These are phyloP conservation scores for Onychostruthus taczanowskii DNA, from an alignment of 2,113 vertebrate genomes.

Conservation along the genomic window DNA sequence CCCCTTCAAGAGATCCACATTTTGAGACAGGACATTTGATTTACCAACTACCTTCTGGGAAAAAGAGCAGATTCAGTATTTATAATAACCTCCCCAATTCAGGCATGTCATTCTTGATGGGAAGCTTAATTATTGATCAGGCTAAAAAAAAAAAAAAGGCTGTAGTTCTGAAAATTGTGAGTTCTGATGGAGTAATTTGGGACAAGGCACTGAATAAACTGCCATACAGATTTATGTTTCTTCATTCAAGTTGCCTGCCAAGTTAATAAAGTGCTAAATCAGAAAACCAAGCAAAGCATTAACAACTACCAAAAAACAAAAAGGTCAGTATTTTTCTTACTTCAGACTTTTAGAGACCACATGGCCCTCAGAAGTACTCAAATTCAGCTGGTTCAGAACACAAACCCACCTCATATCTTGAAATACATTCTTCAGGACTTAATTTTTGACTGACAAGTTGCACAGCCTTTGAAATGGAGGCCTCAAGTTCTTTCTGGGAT, in stretches of 20 bases:
- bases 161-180: not conserved
- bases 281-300: not conserved
- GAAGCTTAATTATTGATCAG: not conserved
- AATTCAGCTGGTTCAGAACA: not conserved
- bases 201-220: not conserved
- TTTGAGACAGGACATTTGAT: not conserved
- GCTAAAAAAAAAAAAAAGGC: rapidly evolving
- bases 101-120: not conserved
- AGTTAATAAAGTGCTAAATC: not conserved
- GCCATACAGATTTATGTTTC: not conserved
- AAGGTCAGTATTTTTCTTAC: not conserved
- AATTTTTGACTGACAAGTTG: slow-evolving; percentile 60
- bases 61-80: not conserved
- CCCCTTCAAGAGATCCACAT: not conserved
- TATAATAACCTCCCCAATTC: not conserved
- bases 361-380: not conserved
- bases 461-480: slow-evolving; percentile 57
- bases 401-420: slow-evolving; percentile 71
- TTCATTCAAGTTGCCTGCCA: not conserved
- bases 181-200: not conserved
- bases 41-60: not conserved
- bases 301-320: not conserved
- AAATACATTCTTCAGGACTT: slow-evolving; percentile 23
- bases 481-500: slow-evolving; percentile 65
- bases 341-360: not conserved